These are phyloP conservation scores for Slavum lentiscoides DNA, from an alignment of 2,888 invertebrate genomes.

Conservation along the genomic window DNA sequence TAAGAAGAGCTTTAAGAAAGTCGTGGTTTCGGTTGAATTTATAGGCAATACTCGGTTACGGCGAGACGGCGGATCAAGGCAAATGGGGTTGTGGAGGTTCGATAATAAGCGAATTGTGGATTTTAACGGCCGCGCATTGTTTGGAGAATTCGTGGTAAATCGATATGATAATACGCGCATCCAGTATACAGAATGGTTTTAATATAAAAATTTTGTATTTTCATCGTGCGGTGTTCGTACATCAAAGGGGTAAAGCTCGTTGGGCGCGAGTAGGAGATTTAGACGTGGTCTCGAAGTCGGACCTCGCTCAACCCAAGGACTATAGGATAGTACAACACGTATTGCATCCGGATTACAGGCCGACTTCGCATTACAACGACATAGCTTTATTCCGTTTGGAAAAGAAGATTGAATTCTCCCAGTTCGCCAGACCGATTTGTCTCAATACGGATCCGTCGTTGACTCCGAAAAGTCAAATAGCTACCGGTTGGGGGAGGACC, in stretches of 20 bases:
- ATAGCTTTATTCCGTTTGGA: constrained; percentile 68
- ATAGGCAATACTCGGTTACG: constrained; percentile 22
- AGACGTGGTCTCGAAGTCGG: constrained; percentile 60
- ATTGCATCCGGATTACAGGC: constrained; percentile 65
- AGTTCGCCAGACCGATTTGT: neutral
- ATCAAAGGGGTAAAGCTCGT: constrained; percentile 59
- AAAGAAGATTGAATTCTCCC: constrained; percentile 59
- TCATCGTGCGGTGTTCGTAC: too few relatives aligned
- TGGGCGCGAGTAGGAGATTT: constrained; percentile 49
- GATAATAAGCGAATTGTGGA: constrained; percentile 60
- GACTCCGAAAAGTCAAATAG: neutral
- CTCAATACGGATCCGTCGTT: neutral
- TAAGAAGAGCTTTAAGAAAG: too few relatives aligned
- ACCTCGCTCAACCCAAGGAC: constrained; percentile 64
- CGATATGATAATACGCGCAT: too few relatives aligned
- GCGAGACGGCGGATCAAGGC: neutral
- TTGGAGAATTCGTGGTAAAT: neutral
- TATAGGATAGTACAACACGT: constrained; percentile 62
- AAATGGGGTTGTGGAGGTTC: constrained; percentile 61
- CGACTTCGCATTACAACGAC: constrained; percentile 67
- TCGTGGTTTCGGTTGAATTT: too few relatives aligned
- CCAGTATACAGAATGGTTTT: neutral
- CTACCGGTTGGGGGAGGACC: constrained; percentile 12
- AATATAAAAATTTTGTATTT: too few relatives aligned
- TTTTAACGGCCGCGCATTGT: constrained; percentile 62